Conservation (phyloP, 2,113 vertebrate genomes). For the Ctenomys sociabilis region DNA sequence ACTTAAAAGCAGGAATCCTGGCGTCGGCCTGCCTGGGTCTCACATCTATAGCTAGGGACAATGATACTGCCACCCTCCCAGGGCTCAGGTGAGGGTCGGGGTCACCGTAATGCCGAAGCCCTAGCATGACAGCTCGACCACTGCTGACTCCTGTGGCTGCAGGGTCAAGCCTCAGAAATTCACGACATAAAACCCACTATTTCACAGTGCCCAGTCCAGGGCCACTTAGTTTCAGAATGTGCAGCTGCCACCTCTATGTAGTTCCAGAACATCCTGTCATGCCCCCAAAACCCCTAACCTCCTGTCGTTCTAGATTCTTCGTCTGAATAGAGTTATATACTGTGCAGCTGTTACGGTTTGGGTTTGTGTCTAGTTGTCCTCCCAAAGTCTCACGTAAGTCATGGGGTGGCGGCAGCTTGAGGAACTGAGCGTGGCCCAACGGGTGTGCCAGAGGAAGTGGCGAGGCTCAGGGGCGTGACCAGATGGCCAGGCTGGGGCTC, state of each 20-base stretch:
- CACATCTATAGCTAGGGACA: background rate
- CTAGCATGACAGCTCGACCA: fast-evolving
- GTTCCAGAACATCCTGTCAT: background rate
- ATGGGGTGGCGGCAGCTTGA: too few species aligned
- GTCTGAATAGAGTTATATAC: background rate
- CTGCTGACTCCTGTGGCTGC: fast-evolving
- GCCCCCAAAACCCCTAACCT: background rate
- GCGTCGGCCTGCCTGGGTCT: background rate
- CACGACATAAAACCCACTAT: background rate
- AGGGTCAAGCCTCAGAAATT: background rate
- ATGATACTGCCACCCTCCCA: background rate
- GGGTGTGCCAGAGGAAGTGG: too few species aligned
- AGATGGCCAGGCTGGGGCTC: too few species aligned
- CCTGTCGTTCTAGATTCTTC: background rate
- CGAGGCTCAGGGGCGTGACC: too few species aligned
- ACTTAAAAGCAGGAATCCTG: background rate
- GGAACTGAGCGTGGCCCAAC: too few species aligned
- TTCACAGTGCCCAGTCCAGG: background rate
- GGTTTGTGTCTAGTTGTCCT: too few species aligned
- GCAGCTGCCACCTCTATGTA: fast-evolving
- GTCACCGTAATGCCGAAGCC: fast-evolving
- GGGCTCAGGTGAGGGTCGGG: background rate
- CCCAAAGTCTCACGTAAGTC: too few species aligned
- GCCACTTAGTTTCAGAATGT: background rate
- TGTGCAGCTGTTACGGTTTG: too few species aligned